Evolutionary conservation across 2,113 vertebrate species (phyloP).

Genomic region (Cettia cetti): DNA sequence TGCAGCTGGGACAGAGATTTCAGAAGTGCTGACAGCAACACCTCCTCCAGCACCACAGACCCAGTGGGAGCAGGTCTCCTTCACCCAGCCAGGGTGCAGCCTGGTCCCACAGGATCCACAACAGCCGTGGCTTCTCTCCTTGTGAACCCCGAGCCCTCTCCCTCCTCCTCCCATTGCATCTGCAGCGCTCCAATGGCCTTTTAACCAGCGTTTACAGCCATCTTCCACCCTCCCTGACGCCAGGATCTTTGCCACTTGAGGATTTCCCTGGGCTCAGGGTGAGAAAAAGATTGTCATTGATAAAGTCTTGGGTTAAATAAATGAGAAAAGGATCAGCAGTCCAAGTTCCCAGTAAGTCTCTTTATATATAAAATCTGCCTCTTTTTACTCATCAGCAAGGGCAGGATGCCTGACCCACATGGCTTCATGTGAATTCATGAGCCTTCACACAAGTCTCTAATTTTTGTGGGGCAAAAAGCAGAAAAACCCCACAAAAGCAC

Average conservation of each 20-base stretch:
- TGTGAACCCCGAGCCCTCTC: accelerated
- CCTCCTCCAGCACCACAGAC: not conserved
- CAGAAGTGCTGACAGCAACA: accelerated
- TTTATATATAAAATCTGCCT: not conserved
- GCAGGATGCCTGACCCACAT: accelerated
- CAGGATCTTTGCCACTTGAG: accelerated
- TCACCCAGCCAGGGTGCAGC: accelerated
- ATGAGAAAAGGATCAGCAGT: not conserved
- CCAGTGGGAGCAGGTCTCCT: not conserved
- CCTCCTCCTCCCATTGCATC: accelerated
- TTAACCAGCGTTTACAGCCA: accelerated
- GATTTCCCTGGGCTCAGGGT: accelerated
- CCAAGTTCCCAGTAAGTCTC: not conserved
- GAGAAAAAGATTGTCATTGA: not conserved
- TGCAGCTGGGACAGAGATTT: accelerated
- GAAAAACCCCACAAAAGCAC: not conserved
- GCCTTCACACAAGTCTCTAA: accelerated
- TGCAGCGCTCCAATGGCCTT: accelerated
- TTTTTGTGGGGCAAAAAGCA: not conserved
- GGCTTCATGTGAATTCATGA: not conserved
- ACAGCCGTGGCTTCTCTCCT: accelerated
- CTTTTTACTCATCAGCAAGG: accelerated
- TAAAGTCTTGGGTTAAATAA: not conserved
- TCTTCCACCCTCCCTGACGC: accelerated
- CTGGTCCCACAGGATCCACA: accelerated